phyloP scores from a whole-genome alignment of 2,797 vertebrate species.

The Phataginus tetradactyla region DNA sequence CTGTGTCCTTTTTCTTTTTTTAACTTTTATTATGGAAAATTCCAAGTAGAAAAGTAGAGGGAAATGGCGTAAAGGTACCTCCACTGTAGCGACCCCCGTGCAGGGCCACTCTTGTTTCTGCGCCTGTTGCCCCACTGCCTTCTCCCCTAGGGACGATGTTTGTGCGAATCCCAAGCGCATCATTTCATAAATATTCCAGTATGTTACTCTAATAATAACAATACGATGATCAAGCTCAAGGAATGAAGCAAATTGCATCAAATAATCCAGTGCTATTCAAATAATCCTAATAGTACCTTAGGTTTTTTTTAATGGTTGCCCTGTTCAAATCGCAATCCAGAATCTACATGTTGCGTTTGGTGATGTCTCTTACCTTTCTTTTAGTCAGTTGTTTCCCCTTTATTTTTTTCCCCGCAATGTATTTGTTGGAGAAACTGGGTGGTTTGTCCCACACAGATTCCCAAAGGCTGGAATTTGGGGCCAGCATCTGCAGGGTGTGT shows the following conservation, averaged over 20 bases:
- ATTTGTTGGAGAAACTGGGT: neutral
- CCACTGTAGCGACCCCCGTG: neutral
- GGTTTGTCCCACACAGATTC: neutral
- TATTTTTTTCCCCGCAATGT: too few relatives aligned
- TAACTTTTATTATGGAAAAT: neutral
- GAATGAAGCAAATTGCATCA: rapidly evolving
- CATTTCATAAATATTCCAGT: rapidly evolving
- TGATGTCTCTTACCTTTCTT: neutral
- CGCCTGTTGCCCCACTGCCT: neutral
- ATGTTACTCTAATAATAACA: neutral
- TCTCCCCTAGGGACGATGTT: rapidly evolving
- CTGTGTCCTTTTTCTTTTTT: neutral
- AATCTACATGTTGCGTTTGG: neutral
- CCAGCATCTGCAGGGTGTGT: neutral
- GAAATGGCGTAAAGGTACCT: neutral
- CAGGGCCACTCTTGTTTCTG: neutral
- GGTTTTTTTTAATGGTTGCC: neutral
- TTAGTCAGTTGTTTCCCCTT: neutral
- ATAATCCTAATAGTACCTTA: neutral
- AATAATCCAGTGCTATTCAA: neutral
- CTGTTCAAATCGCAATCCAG: neutral
- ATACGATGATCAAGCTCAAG: neutral
- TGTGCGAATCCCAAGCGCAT: neutral
- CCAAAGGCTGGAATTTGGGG: neutral
- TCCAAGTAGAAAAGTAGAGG: neutral